Evolutionary conservation across 2,113 vertebrate genomes (phyloP).

Genomic region (Coturnix japonica): DNA sequence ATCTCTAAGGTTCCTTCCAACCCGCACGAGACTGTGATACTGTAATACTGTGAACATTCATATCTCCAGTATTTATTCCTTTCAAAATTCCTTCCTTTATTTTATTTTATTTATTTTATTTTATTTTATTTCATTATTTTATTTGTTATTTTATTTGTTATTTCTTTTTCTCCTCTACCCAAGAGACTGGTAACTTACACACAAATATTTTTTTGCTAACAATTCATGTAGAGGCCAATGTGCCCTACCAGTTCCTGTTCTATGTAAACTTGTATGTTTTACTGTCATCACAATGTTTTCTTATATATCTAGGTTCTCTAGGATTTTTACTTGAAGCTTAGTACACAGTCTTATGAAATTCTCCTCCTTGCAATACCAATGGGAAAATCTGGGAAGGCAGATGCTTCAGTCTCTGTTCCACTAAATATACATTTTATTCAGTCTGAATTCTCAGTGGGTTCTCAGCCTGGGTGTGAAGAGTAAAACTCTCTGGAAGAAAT

Average conservation of each 20-base stretch:
- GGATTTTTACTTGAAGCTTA: not conserved
- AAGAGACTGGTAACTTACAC: not conserved
- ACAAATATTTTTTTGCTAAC: not conserved
- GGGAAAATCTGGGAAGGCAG: conserved; percentile 3
- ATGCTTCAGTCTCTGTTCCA: not conserved
- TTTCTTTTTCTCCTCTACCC: not conserved
- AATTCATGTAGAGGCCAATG: not conserved
- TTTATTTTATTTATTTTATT: not conserved
- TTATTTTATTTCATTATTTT: not conserved
- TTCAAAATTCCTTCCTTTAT: not conserved
- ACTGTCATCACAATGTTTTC: not conserved
- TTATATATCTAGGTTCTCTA: not conserved
- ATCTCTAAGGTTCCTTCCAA: no score
- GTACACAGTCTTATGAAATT: not conserved
- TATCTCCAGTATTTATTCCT: not conserved
- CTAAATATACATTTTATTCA: conserved; percentile 9
- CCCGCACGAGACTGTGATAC: no score
- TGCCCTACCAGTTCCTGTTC: not conserved
- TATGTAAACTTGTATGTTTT: not conserved
- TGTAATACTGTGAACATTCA: no score
- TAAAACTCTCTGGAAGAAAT: not conserved
- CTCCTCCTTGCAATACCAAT: not conserved
- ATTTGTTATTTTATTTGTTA: not conserved
- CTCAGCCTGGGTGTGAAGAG: not conserved
- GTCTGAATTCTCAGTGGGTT: not conserved